phyloP scores from a whole-genome alignment of 2,113 vertebrate genomes.

The Bos taurus region DNA sequence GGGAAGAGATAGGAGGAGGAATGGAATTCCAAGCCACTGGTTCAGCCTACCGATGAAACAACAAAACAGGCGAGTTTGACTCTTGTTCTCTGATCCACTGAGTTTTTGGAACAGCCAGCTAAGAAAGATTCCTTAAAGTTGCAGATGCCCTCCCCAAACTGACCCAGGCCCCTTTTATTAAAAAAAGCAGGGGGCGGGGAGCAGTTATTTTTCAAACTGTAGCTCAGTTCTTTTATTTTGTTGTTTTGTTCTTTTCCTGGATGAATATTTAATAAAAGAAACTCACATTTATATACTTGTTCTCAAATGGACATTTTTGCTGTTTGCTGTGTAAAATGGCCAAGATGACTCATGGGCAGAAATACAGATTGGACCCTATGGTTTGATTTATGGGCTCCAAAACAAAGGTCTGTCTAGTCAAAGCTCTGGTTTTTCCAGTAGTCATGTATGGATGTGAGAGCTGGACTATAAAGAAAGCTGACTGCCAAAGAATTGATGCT shows the following conservation, averaged over 20 bases:
- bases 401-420: conserved; percentile 50
- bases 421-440: background rate
- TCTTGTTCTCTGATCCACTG: background rate
- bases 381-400: conserved; percentile 86
- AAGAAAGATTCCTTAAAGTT: background rate
- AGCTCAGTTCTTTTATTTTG: background rate
- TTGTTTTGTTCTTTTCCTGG: background rate
- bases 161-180: background rate
- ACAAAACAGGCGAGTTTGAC: background rate
- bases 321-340: background rate
- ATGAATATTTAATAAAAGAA: conserved; percentile 4
- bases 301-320: background rate
- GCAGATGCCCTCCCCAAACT: background rate
- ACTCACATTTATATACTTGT: background rate
- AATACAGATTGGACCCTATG: background rate
- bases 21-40: background rate
- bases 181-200: background rate
- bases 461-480: background rate
- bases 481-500: background rate
- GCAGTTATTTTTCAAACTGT: background rate
- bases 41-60: background rate
- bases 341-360: background rate
- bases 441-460: background rate
- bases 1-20: background rate
- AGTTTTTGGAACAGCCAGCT: background rate